These are phyloP conservation scores for Taphrorychus bicolor DNA, from an alignment of 2,888 invertebrate species.

Conservation along the genomic window DNA sequence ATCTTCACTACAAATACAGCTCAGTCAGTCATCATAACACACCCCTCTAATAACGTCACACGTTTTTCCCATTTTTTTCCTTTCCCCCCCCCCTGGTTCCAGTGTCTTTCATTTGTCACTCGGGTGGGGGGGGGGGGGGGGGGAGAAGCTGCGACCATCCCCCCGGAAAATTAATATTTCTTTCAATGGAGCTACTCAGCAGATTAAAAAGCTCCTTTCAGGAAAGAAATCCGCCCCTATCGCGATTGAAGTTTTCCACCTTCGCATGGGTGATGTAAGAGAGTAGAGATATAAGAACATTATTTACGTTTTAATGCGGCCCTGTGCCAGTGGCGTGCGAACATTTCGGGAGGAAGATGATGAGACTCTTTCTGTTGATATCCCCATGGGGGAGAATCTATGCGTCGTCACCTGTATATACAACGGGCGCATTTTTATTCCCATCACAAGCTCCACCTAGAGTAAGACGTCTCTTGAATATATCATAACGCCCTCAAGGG, in stretches of 20 bases:
- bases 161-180: conserved; percentile 35
- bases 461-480: conserved; percentile 23
- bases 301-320: neutral
- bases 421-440: conserved; percentile 25
- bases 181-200: conserved; percentile 33
- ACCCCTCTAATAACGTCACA: conserved; percentile 4
- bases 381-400: conserved; percentile 12
- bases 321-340: neutral
- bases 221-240: conserved; percentile 17
- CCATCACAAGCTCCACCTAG: conserved; percentile 18
- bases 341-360: neutral
- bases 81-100: neutral
- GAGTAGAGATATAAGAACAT: no score
- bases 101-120: conserved; percentile 16
- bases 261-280: neutral
- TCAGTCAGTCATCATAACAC: neutral
- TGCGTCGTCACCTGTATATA: conserved; percentile 24
- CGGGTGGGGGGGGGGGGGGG: neutral
- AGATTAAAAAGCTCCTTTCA: conserved; percentile 26
- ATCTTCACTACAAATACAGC: no score
- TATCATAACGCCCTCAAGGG: conserved; percentile 14
- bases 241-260: conserved; percentile 22
- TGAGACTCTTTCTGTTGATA: conserved; percentile 2
- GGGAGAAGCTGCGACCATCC: conserved; percentile 4
- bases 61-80: conserved; percentile 1